A percentile compares a stretch with the other conserved stretches of the same genome.
Evolutionary conservation across 2,797 vertebrate species (phyloP).

Genomic region (Alca torda): DNA sequence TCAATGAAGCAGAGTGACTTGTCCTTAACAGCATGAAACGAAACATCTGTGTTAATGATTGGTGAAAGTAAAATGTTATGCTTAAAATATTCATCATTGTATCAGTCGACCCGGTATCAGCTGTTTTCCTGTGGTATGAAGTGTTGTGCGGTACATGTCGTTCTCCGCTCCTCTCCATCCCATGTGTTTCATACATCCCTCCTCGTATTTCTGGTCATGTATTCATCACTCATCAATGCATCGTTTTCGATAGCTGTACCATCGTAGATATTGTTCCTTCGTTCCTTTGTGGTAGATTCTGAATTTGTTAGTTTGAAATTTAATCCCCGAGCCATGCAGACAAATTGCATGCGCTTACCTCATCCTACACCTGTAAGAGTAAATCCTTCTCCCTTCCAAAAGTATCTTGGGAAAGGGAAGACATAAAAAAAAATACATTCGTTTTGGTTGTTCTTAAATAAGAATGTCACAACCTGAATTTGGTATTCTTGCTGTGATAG

Average conservation of each 20-base stretch:
- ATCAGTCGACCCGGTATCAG: background rate
- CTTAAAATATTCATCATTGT: background rate
- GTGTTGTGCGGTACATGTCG: background rate
- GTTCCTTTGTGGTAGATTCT: background rate
- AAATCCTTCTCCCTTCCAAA: background rate
- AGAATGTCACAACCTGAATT: background rate
- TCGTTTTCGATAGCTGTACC: background rate
- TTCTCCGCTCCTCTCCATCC: background rate
- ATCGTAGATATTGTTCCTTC: background rate
- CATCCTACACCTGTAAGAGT: background rate
- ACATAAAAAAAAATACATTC: background rate
- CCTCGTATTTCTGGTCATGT: background rate
- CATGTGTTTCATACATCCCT: background rate
- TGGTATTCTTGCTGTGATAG: background rate
- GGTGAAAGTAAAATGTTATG: slow-evolving; percentile 56
- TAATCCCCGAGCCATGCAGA: background rate
- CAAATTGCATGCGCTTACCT: background rate
- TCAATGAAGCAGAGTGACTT: background rate
- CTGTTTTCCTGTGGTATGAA: background rate
- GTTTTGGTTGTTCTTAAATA: background rate
- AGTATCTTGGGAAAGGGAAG: background rate
- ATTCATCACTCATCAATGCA: background rate
- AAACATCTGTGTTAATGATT: background rate
- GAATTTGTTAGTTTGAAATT: background rate
- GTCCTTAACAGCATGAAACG: background rate